Conservation (phyloP, 2,113 vertebrate genomes). For the Pycnonotus jocosus region DNA sequence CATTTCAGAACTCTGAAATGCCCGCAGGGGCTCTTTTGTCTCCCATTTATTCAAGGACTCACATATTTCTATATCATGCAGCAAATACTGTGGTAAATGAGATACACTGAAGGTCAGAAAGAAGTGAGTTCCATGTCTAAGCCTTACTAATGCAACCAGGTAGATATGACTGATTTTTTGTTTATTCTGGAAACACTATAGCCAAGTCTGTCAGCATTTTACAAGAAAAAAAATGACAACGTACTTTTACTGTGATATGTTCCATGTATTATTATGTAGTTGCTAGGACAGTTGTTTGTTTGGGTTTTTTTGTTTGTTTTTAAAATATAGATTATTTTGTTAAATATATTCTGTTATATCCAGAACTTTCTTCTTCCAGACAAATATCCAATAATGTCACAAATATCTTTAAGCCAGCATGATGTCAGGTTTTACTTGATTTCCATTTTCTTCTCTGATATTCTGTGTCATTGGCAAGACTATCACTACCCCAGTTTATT, state of each 20-base stretch:
- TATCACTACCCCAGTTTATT: neutral
- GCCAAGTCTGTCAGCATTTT: neutral
- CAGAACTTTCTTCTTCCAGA: neutral
- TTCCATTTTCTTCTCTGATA: neutral
- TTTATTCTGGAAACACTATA: neutral
- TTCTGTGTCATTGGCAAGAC: neutral
- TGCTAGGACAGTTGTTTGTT: accelerated
- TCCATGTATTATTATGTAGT: neutral
- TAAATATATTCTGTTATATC: neutral
- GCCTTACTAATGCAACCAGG: neutral
- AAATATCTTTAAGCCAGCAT: neutral
- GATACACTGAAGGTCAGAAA: neutral
- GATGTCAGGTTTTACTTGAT: neutral
- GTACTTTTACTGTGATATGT: neutral
- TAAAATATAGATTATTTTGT: neutral
- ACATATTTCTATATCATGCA: neutral
- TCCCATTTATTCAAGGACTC: neutral
- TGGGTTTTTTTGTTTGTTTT: neutral
- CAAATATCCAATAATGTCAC: neutral
- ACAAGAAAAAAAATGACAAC: neutral
- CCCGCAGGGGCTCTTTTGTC: neutral
- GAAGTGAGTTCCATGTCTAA: neutral
- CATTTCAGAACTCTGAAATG: neutral
- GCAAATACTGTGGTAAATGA: neutral
- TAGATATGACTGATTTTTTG: neutral